phyloP scores from a whole-genome alignment of 2,797 vertebrate genomes.

The Rhinogobio ventralis region DNA sequence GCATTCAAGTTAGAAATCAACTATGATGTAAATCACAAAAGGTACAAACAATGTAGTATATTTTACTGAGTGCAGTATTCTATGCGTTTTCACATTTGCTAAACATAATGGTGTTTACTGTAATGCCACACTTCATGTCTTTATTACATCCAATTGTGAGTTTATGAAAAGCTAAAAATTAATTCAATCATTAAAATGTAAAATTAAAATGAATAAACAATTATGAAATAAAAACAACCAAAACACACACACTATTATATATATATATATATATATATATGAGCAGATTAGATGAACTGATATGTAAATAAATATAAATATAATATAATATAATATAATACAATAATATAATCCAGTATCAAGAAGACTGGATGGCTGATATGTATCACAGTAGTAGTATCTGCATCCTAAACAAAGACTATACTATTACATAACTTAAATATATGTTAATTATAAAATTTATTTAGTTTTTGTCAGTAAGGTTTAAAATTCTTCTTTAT shows the following conservation, averaged over 20 bases:
- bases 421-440: not conserved
- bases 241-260: not conserved
- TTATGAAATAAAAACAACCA: not conserved
- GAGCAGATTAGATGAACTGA: too few species aligned
- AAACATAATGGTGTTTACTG: not conserved
- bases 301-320: too few species aligned
- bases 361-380: not conserved
- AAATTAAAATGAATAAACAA: not conserved
- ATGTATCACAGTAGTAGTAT: not conserved
- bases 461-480: not conserved
- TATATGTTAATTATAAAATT: not conserved
- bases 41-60: not conserved
- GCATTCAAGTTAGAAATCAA: constrained; percentile 2
- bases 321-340: too few species aligned
- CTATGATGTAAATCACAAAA: not conserved
- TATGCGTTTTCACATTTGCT: not conserved
- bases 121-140: not conserved
- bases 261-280: not conserved
- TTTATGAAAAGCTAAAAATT: not conserved
- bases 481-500: not conserved
- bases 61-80: not conserved
- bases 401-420: not conserved
- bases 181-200: not conserved
- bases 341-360: too few species aligned
- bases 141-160: not conserved